Conservation (phyloP, 1,140 invertebrate species). For the Delia radicum region DNA sequence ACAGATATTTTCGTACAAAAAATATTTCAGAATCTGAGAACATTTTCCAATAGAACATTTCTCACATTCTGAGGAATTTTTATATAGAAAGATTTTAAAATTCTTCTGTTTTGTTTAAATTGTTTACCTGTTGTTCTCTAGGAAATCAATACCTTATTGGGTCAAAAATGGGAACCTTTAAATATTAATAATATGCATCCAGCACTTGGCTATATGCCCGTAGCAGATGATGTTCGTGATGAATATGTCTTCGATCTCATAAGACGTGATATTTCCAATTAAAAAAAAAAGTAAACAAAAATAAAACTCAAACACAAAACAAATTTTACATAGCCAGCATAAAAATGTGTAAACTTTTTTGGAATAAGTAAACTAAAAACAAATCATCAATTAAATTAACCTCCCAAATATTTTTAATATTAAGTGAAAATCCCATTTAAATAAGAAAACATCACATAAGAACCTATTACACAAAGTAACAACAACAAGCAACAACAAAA, state of each 20-base stretch:
- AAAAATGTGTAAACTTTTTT: not conserved
- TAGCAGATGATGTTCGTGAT: constrained; percentile 46
- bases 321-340: constrained; percentile 3
- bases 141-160: constrained; percentile 57
- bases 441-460: not conserved
- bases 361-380: not conserved
- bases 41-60: no score
- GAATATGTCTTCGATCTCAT: constrained; percentile 50
- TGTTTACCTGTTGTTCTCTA: constrained; percentile 35
- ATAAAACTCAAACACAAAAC: constrained; percentile 14
- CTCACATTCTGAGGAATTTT: not conserved
- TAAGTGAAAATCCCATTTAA: constrained; percentile 4
- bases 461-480: not conserved
- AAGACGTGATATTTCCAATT: constrained; percentile 44
- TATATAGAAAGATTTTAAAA: not conserved
- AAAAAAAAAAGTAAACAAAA: constrained; percentile 24
- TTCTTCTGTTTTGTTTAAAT: not conserved
- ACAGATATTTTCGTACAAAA: no score
- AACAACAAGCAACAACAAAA: not conserved
- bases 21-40: no score
- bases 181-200: constrained; percentile 54
- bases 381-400: not conserved
- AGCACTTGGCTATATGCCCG: constrained; percentile 40
- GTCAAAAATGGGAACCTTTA: constrained; percentile 55
- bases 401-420: not conserved